Conservation (phyloP, 2,113 vertebrate species). For the Dasyurus viverrinus region DNA sequence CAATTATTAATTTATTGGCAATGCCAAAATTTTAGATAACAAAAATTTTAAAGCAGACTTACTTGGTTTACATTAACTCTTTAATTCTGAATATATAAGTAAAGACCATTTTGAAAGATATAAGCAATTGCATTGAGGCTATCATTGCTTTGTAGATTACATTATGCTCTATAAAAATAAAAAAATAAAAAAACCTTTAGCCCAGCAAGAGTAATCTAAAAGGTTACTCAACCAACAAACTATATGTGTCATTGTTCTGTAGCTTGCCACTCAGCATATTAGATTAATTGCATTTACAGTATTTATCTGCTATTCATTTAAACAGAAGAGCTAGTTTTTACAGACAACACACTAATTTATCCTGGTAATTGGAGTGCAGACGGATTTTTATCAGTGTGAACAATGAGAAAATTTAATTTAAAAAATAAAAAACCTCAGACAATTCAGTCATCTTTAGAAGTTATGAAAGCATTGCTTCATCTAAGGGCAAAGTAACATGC, state of each 20-base stretch:
- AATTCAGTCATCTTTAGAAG: constrained; percentile 47
- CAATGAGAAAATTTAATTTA: constrained; percentile 65
- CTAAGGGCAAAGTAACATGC: constrained; percentile 18
- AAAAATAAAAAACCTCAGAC: constrained; percentile 45
- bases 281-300: constrained; percentile 36
- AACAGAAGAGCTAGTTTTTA: constrained; percentile 40
- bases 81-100: constrained; percentile 1
- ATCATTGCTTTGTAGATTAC: neutral
- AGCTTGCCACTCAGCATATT: constrained; percentile 1
- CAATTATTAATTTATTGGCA: neutral
- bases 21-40: neutral
- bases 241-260: neutral
- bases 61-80: neutral
- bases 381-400: constrained; percentile 52
- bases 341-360: constrained; percentile 39
- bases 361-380: constrained; percentile 44
- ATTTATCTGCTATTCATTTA: constrained; percentile 40
- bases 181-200: neutral
- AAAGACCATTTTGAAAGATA: neutral
- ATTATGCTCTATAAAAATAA: neutral
- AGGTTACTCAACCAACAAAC: neutral
- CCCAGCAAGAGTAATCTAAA: neutral
- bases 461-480: constrained; percentile 38
- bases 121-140: neutral
- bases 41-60: neutral